Conservation (phyloP, 2,888 invertebrate species). For the Eupithecia subumbrata region DNA sequence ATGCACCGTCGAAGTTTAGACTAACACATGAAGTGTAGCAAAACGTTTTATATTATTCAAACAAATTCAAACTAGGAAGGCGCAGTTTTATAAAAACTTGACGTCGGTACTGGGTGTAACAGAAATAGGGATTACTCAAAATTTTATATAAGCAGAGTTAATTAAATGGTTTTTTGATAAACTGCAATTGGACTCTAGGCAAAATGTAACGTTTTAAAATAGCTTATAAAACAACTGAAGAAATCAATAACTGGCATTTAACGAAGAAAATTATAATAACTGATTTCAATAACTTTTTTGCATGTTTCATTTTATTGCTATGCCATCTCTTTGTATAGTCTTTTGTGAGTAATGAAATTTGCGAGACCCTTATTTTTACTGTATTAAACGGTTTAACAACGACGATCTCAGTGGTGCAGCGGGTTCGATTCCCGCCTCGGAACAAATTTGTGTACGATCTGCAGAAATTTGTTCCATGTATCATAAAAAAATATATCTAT, state of each 20-base stretch:
- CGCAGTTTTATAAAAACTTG: slow-evolving; percentile 25
- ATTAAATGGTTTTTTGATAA: too few relatives aligned
- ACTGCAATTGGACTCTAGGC: background rate
- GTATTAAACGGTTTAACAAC: background rate
- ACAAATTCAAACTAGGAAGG: slow-evolving; percentile 32
- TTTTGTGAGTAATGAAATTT: too few relatives aligned
- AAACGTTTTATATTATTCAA: slow-evolving; percentile 30
- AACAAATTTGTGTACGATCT: too few relatives aligned
- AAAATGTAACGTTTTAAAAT: background rate
- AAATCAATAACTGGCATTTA: background rate
- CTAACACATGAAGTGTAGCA: slow-evolving; percentile 22
- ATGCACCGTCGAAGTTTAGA: slow-evolving; percentile 19
- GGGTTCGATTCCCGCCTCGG: too few relatives aligned
- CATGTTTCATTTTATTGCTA: too few relatives aligned
- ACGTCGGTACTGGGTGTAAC: slow-evolving; percentile 3
- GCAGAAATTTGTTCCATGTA: too few relatives aligned
- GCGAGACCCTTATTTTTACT: too few relatives aligned
- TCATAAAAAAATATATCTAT: too few relatives aligned
- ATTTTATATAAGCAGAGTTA: background rate
- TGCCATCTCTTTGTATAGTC: too few relatives aligned
- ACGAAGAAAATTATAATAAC: too few relatives aligned
- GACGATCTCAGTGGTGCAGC: too few relatives aligned
- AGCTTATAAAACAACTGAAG: background rate
- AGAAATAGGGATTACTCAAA: background rate
- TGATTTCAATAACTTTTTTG: too few relatives aligned